phyloP scores from a whole-genome alignment of 2,113 vertebrate species.

The Oceanites oceanicus region DNA sequence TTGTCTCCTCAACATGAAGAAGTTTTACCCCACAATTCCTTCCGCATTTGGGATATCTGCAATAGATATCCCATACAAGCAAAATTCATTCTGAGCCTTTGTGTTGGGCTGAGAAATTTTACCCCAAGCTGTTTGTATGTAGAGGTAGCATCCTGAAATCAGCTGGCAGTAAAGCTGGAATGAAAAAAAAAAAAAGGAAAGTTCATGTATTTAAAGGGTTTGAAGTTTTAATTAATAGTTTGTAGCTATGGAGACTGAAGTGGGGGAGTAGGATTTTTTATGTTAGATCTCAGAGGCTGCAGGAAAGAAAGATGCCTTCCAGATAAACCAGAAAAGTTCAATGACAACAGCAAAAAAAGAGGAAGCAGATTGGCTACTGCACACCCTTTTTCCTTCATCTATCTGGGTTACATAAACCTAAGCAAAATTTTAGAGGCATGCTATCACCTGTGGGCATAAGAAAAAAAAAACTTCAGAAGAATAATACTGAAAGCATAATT shows the following conservation, averaged over 20 bases:
- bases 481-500: neutral
- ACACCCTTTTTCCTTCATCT: neutral
- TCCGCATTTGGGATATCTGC: neutral
- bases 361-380: neutral
- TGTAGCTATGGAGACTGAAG: neutral
- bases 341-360: neutral
- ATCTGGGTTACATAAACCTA: neutral
- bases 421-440: neutral
- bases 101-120: neutral
- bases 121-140: neutral
- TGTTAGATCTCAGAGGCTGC: neutral
- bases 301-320: neutral
- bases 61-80: neutral
- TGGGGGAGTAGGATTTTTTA: neutral
- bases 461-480: neutral
- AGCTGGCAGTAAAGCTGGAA: neutral
- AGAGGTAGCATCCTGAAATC: neutral
- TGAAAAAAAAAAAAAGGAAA: neutral
- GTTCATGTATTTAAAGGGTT: neutral
- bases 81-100: neutral
- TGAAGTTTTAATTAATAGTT: neutral
- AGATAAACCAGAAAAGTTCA: neutral
- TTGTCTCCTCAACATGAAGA: neutral
- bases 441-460: neutral
- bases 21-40: rapidly evolving